Conservation (phyloP, 2,113 vertebrate species). For the Leiothrix lutea region DNA sequence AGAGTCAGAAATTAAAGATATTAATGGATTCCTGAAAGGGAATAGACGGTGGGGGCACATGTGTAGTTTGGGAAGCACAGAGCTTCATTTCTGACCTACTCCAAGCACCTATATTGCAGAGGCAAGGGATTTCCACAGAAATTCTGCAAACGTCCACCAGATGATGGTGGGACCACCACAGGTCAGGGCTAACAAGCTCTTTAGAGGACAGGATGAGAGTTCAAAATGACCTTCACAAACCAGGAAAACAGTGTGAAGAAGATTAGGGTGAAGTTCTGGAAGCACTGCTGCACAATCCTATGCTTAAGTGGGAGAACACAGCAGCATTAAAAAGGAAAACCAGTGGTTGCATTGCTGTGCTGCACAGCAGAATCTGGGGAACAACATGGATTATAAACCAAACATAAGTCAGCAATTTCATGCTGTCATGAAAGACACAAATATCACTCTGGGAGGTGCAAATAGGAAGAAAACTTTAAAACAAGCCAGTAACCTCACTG, state of each 20-base stretch:
- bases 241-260: not conserved
- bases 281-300: not conserved
- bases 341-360: fast-evolving
- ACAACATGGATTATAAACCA: not conserved
- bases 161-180: not conserved
- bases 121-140: not conserved
- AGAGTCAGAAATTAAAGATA: not conserved
- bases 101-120: not conserved
- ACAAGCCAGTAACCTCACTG: not conserved
- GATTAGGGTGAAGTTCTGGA: not conserved
- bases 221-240: not conserved
- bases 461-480: not conserved
- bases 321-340: not conserved
- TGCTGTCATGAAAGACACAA: not conserved
- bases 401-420: not conserved
- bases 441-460: not conserved
- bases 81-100: not conserved
- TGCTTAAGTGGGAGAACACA: not conserved
- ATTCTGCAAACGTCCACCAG: not conserved
- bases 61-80: not conserved
- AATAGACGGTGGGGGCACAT: not conserved
- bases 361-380: not conserved
- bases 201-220: not conserved
- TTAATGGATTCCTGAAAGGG: not conserved
- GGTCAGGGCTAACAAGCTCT: not conserved